Evolutionary conservation across 2,888 invertebrate species (phyloP).

Genomic region (Aleiodes alternator): DNA sequence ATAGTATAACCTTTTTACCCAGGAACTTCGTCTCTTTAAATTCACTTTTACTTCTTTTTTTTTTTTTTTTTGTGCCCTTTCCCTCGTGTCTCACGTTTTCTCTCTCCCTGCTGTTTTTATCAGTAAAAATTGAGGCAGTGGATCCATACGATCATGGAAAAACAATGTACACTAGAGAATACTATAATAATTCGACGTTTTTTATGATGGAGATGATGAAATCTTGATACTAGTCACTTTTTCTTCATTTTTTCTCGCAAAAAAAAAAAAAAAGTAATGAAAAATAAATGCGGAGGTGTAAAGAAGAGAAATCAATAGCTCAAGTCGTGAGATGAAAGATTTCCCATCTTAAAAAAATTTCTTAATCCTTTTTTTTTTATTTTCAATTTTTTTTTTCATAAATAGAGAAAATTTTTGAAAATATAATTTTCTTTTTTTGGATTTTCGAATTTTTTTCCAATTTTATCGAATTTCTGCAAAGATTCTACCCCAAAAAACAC

Average conservation of each 20-base stretch:
- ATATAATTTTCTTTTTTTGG: no score
- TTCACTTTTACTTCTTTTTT: constrained; percentile 17
- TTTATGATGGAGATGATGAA: neutral
- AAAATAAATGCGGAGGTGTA: neutral
- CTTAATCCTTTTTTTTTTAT: neutral
- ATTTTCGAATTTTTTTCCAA: no score
- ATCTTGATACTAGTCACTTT: neutral
- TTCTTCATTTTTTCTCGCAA: neutral
- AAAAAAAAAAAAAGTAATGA: neutral
- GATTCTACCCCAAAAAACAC: no score
- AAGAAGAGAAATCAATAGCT: no score
- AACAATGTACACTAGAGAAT: neutral
- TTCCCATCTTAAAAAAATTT: neutral
- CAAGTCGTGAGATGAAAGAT: no score
- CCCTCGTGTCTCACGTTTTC: neutral
- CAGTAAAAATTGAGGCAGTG: neutral
- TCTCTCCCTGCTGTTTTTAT: neutral
- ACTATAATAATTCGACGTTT: neutral
- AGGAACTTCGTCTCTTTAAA: constrained; percentile 15
- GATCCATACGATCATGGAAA: neutral
- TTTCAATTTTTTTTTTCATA: neutral
- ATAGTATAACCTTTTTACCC: constrained; percentile 42
- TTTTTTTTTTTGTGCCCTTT: neutral
- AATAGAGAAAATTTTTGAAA: neutral
- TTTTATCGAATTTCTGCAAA: no score